Evolutionary conservation across 2,113 vertebrate species (phyloP).

Genomic region (Proterorhinus semilunaris): DNA sequence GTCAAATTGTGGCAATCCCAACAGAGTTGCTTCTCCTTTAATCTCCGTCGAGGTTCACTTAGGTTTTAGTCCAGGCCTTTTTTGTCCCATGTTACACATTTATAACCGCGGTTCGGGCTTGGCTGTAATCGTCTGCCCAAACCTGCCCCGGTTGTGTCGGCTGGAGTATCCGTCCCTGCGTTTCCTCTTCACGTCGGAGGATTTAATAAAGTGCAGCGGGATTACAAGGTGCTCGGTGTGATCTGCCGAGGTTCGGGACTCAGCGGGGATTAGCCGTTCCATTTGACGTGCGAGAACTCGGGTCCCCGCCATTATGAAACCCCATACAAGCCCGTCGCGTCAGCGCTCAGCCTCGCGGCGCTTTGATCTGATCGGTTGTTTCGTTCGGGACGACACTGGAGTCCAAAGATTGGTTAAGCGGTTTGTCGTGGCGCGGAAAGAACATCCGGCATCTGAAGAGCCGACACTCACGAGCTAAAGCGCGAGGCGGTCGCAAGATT

Average conservation of each 20-base stretch:
- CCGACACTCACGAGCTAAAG: too few relatives aligned
- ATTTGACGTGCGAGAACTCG: slow-evolving; percentile 29
- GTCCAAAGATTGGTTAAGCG: too few relatives aligned
- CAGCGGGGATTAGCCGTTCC: slow-evolving; percentile 33
- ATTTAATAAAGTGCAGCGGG: slow-evolving; percentile 33
- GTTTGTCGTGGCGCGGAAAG: too few relatives aligned
- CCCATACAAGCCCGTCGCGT: slow-evolving; percentile 15
- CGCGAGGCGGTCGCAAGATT: too few relatives aligned
- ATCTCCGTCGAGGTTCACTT: too few relatives aligned
- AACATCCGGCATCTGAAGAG: too few relatives aligned
- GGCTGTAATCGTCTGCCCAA: slow-evolving; percentile 8
- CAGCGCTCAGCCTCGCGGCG: slow-evolving; percentile 8
- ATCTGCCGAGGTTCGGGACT: slow-evolving; percentile 26
- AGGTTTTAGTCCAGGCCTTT: too few relatives aligned
- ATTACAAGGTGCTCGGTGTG: slow-evolving; percentile 30
- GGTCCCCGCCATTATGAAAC: slow-evolving; percentile 17
- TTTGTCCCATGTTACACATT: too few relatives aligned
- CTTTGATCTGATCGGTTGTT: background rate
- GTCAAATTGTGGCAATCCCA: too few relatives aligned
- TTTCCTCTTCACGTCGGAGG: slow-evolving; percentile 32
- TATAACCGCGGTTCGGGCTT: background rate
- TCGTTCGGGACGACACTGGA: too few relatives aligned
- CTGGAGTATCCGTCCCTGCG: slow-evolving; percentile 25
- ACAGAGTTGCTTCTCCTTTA: too few relatives aligned
- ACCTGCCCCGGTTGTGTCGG: slow-evolving; percentile 22